Evolutionary conservation across 2,888 invertebrate genomes (phyloP).

Genomic region (Aromia moschata): DNA sequence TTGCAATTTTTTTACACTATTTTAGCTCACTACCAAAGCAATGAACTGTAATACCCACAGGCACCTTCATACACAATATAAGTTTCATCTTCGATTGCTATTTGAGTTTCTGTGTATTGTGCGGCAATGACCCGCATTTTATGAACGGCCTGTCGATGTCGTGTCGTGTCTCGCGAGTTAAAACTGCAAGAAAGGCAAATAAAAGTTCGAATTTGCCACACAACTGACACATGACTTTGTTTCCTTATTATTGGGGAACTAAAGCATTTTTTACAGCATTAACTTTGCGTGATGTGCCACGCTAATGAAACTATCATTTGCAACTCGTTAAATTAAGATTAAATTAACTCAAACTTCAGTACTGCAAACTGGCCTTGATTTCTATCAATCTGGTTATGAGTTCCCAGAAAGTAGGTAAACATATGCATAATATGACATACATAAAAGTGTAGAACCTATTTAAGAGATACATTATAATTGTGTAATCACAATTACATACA

Average conservation of each 20-base stretch:
- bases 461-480: too few species aligned
- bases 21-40: too few species aligned
- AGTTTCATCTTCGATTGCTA: too few species aligned
- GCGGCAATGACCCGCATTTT: constrained; percentile 51
- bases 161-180: constrained; percentile 22
- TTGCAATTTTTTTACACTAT: too few species aligned
- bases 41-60: too few species aligned
- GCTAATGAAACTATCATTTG: neutral
- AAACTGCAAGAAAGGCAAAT: constrained; percentile 36
- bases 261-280: neutral
- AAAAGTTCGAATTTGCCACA: constrained; percentile 30
- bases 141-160: constrained; percentile 24
- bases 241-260: constrained; percentile 1
- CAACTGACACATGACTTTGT: neutral
- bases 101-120: neutral
- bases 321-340: neutral
- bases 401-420: constrained; percentile 13
- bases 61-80: too few species aligned
- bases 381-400: constrained; percentile 7
- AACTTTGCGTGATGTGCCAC: neutral
- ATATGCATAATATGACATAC: too few species aligned
- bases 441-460: too few species aligned
- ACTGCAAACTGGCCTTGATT: constrained; percentile 14
- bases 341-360: neutral
- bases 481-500: too few species aligned